A percentile compares a stretch with the other conserved stretches of the same genome.
Conservation (phyloP, 2,797 vertebrate species). For the Iguana delicatissima region DNA sequence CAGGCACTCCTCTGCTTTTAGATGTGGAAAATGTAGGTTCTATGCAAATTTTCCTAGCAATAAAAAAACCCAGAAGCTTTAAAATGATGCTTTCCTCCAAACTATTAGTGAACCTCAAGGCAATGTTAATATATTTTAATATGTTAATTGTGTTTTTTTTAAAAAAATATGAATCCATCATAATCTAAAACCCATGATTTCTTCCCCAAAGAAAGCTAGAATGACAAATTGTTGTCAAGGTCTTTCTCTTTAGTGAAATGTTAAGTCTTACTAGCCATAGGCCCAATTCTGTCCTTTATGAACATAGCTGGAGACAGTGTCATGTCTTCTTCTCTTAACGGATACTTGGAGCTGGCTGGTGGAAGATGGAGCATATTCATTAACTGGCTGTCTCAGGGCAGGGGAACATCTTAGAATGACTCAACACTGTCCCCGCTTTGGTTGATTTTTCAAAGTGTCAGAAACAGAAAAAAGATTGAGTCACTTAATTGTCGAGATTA, state of each 20-base stretch:
- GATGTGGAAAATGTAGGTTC: constrained; percentile 4
- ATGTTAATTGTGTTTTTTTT: neutral
- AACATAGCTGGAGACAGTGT: neutral
- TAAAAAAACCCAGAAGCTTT: constrained; percentile 23
- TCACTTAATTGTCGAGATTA: neutral
- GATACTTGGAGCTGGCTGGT: neutral
- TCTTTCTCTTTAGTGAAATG: neutral
- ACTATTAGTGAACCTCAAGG: neutral
- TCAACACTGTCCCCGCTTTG: neutral
- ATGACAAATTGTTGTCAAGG: neutral
- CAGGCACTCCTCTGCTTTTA: constrained; percentile 1
- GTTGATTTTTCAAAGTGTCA: neutral
- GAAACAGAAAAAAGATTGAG: neutral
- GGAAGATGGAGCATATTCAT: neutral
- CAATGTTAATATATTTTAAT: constrained; percentile 20
- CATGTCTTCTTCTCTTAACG: neutral
- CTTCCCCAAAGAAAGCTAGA: neutral
- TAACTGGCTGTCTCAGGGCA: neutral
- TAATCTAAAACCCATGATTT: neutral
- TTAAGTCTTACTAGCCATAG: neutral
- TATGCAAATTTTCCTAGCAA: constrained; percentile 6
- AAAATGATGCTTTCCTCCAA: constrained; percentile 4
- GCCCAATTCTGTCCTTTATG: no score
- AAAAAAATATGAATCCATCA: neutral
- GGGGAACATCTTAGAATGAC: neutral